phyloP scores from a whole-genome alignment of 2,888 invertebrate species.

The Xanthorhoe designata region DNA sequence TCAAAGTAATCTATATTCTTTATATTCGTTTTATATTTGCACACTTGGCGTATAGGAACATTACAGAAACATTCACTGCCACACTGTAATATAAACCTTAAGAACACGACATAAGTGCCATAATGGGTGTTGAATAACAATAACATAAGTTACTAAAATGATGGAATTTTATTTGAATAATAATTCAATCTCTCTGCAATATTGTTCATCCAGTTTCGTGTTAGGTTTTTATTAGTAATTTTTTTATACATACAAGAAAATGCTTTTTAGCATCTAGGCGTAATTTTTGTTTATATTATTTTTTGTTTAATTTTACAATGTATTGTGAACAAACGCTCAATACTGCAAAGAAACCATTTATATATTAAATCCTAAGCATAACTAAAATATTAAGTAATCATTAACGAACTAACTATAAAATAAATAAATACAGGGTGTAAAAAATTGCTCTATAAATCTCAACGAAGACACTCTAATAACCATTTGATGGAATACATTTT shows the following conservation, averaged over 20 bases:
- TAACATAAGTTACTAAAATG: conserved; percentile 27
- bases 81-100: neutral
- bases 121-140: conserved; percentile 17
- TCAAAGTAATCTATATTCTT: no score
- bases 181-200: conserved; percentile 22
- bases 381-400: conserved; percentile 62
- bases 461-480: conserved; percentile 42
- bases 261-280: neutral
- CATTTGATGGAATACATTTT: conserved; percentile 65
- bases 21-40: no score
- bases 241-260: neutral
- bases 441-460: conserved; percentile 58
- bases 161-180: conserved; percentile 39
- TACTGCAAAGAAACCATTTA: conserved; percentile 24
- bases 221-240: neutral
- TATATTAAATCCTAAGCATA: conserved; percentile 45
- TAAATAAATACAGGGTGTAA: conserved; percentile 74
- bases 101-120: conserved; percentile 1
- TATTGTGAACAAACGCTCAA: conserved; percentile 18
- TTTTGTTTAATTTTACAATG: neutral
- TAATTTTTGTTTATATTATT: neutral
- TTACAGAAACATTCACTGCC: no score
- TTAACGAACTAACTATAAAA: conserved; percentile 57
- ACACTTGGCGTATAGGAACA: no score
- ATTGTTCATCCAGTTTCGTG: conserved; percentile 15